Percentiles rank a stretch among this genome's conserved stretches.
phyloP scores from a whole-genome alignment of 1,140 invertebrate species.

The Sinella curviseta region DNA sequence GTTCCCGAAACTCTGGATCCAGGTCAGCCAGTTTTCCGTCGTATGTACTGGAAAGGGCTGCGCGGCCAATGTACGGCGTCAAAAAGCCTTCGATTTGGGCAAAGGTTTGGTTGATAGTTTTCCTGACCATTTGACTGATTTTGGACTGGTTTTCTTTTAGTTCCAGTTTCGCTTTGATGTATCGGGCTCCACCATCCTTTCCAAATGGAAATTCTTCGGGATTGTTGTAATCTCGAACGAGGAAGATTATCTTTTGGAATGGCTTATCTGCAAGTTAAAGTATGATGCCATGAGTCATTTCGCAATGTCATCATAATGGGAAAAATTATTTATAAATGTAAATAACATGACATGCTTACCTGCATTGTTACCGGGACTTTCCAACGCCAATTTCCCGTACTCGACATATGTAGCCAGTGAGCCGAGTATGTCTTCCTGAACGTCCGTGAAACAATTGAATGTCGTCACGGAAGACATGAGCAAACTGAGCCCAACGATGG shows the following conservation, averaged over 20 bases:
- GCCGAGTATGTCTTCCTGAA: conserved; percentile 61
- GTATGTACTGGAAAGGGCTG: not conserved
- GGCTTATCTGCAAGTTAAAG: too few relatives aligned
- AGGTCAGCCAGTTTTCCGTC: conserved; percentile 21
- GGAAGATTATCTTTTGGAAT: conserved; percentile 40
- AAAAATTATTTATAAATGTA: too few relatives aligned
- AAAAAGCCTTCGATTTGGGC: conserved; percentile 32
- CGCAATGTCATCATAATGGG: too few relatives aligned
- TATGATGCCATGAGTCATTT: too few relatives aligned
- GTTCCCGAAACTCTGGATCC: conserved; percentile 2
- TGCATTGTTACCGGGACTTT: not conserved
- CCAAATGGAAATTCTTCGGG: conserved; percentile 37
- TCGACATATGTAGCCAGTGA: conserved; percentile 26
- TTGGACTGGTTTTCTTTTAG: conserved; percentile 7
- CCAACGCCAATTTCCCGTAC: conserved; percentile 22
- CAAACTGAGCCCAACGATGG: conserved; percentile 63
- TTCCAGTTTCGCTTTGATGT: conserved; percentile 27
- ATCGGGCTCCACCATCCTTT: conserved; percentile 29
- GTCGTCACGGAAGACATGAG: conserved; percentile 58
- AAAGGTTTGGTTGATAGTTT: conserved; percentile 28
- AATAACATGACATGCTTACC: too few relatives aligned
- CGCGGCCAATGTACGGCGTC: conserved; percentile 28
- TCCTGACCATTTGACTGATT: not conserved
- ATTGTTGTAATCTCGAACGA: conserved; percentile 42
- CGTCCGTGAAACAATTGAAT: conserved; percentile 60